phyloP scores from a whole-genome alignment of 2,797 vertebrate species.

The Picus viridis region DNA sequence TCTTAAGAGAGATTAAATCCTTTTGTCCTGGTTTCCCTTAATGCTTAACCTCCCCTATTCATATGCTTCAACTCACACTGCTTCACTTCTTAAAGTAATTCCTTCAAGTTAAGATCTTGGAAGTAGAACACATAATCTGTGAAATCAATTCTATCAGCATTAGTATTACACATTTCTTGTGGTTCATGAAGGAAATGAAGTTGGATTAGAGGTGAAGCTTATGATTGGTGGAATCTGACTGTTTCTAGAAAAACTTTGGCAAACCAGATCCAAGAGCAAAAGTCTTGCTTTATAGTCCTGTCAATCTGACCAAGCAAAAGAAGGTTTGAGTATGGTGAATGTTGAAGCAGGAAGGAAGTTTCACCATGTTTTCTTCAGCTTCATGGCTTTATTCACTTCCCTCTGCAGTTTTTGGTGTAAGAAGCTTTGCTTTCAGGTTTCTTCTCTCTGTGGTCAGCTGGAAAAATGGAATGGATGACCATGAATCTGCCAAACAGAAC shows the following conservation, averaged over 20 bases:
- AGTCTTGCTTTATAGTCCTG: background rate
- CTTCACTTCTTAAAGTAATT: slow-evolving; percentile 21
- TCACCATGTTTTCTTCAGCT: background rate
- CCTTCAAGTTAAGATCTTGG: slow-evolving; percentile 3
- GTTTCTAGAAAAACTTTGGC: background rate
- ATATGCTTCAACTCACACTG: background rate
- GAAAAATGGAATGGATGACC: background rate
- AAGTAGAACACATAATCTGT: background rate
- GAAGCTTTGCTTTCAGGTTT: background rate
- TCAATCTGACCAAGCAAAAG: background rate
- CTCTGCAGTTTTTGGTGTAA: background rate
- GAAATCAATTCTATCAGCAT: background rate
- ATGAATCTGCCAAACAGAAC: background rate
- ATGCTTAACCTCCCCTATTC: background rate
- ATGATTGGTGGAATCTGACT: background rate
- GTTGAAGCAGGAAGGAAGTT: background rate
- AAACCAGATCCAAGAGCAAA: background rate
- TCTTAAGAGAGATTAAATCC: background rate
- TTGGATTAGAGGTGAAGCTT: background rate
- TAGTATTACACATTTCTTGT: background rate
- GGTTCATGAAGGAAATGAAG: background rate
- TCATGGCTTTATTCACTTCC: background rate
- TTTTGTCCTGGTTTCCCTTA: background rate
- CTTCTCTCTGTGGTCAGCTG: background rate
- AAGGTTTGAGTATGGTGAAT: background rate